Conservation (phyloP, 2,888 invertebrate genomes). For the Himalopsyche kuldschensis region DNA sequence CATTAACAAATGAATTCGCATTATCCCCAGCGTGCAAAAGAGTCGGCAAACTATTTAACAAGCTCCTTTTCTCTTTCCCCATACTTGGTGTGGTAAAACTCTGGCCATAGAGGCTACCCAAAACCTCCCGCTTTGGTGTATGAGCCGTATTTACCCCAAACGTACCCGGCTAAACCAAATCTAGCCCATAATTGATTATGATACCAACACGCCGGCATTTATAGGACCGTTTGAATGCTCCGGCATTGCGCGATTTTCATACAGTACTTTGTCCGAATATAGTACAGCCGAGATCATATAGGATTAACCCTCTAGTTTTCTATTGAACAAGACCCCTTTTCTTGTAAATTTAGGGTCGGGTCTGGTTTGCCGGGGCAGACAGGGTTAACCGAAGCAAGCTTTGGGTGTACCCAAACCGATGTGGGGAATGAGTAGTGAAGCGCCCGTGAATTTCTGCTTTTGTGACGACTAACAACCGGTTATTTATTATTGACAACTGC, state of each 20-base stretch:
- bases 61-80: neutral
- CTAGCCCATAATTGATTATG: conserved; percentile 40
- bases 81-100: conserved; percentile 34
- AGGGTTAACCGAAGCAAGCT: conserved; percentile 39
- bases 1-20: conserved; percentile 28
- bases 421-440: conserved; percentile 13
- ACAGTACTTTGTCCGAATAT: conserved; percentile 1
- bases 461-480: conserved; percentile 33
- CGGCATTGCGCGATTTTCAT: neutral
- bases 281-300: conserved; percentile 14
- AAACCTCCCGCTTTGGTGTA: conserved; percentile 38
- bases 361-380: conserved; percentile 38
- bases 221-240: conserved; percentile 22
- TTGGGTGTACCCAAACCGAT: conserved; percentile 29
- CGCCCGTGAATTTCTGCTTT: conserved; percentile 25
- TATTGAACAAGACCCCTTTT: conserved; percentile 29
- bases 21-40: neutral
- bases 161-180: conserved; percentile 38
- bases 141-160: conserved; percentile 38
- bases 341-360: conserved; percentile 38
- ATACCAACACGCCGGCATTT: conserved; percentile 34
- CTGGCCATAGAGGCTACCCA: conserved; percentile 41
- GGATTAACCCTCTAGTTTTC: conserved; percentile 31
- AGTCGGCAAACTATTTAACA: conserved; percentile 5
- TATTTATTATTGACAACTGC: conserved; percentile 37